These are phyloP conservation scores for Micronycteris hirsuta DNA, from an alignment of 2,113 vertebrate genomes.

Conservation along the genomic window DNA sequence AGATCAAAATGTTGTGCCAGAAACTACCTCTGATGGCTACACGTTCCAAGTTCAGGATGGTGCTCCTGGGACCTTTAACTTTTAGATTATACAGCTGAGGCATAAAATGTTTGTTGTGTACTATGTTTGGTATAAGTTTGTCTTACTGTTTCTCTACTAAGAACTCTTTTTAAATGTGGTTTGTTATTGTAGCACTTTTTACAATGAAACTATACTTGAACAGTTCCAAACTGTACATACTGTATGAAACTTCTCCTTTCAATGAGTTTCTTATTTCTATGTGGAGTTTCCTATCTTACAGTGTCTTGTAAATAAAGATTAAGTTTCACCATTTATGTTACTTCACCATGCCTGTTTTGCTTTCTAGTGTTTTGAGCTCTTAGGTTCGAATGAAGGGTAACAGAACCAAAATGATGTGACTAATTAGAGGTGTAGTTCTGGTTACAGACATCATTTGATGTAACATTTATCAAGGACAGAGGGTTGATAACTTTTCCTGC, in stretches of 20 bases:
- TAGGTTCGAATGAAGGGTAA: not conserved
- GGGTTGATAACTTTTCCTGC: not conserved
- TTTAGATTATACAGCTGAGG: constrained; percentile 76
- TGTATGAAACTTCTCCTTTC: constrained; percentile 71
- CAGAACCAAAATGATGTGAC: too few species aligned
- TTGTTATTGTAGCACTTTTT: constrained; percentile 82
- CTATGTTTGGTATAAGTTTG: constrained; percentile 53
- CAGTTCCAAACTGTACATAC: constrained; percentile 76
- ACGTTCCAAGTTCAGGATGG: constrained; percentile 84
- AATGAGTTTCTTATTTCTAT: constrained; percentile 61
- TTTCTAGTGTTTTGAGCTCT: not conserved
- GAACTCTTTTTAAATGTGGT: constrained; percentile 78
- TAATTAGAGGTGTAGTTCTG: not conserved
- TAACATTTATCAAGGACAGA: too few species aligned
- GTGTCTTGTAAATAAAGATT: constrained; percentile 79
- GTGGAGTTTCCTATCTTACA: constrained; percentile 68
- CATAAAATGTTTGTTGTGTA: constrained; percentile 32
- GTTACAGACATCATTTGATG: not conserved
- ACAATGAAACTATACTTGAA: constrained; percentile 82
- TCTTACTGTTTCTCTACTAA: constrained; percentile 67
- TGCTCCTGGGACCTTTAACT: constrained; percentile 85
- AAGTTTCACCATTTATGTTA: constrained; percentile 49
- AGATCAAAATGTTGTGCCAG: constrained; percentile 86
- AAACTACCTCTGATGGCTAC: constrained; percentile 81
- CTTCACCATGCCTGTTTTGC: not conserved